These are phyloP conservation scores for Hermetia illucens DNA, from an alignment of 1,140 invertebrate species.

Conservation along the genomic window DNA sequence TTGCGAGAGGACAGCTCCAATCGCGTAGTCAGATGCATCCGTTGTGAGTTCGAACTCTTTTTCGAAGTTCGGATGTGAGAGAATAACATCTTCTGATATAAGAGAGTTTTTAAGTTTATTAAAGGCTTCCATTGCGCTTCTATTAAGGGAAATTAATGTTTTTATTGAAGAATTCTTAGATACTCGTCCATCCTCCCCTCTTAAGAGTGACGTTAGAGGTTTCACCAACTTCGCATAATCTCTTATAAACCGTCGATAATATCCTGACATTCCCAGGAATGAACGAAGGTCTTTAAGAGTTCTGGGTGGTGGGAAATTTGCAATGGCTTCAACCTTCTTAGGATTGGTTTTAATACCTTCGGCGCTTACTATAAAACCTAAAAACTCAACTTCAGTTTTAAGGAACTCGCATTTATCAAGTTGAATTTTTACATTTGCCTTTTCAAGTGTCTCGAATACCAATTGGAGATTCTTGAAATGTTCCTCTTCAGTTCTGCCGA, in stretches of 20 bases:
- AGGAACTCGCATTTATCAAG: slow-evolving; percentile 10
- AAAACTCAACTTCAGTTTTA: slow-evolving; percentile 8
- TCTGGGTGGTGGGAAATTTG: slow-evolving; percentile 9
- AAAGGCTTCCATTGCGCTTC: slow-evolving; percentile 17
- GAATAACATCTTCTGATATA: slow-evolving; percentile 23
- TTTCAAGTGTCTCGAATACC: slow-evolving; percentile 5
- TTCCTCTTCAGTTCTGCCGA: slow-evolving; percentile 9
- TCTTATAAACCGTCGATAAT: slow-evolving; percentile 16
- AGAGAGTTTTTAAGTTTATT: slow-evolving; percentile 25
- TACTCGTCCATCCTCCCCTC: slow-evolving; percentile 5
- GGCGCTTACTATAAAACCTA: slow-evolving; percentile 9
- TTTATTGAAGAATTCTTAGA: slow-evolving; percentile 3
- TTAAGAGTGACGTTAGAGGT: slow-evolving; percentile 7
- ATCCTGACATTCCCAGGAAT: slow-evolving; percentile 8
- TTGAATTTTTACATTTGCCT: slow-evolving; percentile 8
- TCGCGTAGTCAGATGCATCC: slow-evolving; percentile 14
- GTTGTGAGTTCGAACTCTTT: slow-evolving; percentile 17
- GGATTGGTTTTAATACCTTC: slow-evolving; percentile 12
- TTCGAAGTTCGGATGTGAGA: slow-evolving; percentile 22
- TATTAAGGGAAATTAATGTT: slow-evolving; percentile 1
- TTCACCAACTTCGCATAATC: slow-evolving; percentile 9
- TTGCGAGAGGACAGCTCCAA: slow-evolving; percentile 23
- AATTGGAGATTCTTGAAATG: slow-evolving; percentile 15
- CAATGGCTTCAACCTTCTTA: slow-evolving; percentile 9
- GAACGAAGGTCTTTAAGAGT: too few relatives aligned